A percentile compares a stretch with the other conserved stretches of the same genome.
Conservation (phyloP, 2,113 vertebrate species). For the Arvicanthis niloticus region DNA sequence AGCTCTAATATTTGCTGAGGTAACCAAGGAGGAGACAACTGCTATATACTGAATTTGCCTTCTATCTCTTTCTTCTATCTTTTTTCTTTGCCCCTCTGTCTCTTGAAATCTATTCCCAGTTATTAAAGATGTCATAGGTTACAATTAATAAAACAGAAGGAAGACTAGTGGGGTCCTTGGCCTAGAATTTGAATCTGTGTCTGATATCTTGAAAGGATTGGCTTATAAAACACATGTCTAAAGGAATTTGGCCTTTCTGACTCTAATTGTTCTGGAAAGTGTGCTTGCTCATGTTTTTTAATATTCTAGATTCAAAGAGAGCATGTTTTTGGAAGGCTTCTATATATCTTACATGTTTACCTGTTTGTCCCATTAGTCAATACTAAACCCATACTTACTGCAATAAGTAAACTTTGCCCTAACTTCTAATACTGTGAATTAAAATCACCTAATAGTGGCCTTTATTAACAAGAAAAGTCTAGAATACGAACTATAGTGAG, state of each 20-base stretch:
- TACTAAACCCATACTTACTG: background rate
- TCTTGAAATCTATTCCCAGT: background rate
- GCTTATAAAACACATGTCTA: background rate
- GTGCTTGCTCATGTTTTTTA: background rate
- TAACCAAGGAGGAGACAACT: background rate
- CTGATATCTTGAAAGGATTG: background rate
- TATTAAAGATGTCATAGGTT: background rate
- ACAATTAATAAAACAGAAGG: background rate
- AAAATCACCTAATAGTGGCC: background rate
- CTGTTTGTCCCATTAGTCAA: background rate
- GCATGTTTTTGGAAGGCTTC: background rate
- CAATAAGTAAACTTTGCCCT: background rate
- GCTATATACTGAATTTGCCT: background rate
- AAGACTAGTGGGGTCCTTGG: background rate
- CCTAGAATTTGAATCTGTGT: background rate
- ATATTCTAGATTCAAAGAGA: background rate
- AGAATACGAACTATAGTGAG: background rate
- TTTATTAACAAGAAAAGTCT: background rate
- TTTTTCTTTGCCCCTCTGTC: background rate
- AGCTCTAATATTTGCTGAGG: background rate
- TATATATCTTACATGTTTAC: background rate
- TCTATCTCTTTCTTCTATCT: background rate
- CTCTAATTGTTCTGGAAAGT: background rate
- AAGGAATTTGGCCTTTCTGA: background rate
- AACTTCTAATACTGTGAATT: background rate